Conservation (phyloP, 2,113 vertebrate species). For the Australoheros scitulus region DNA sequence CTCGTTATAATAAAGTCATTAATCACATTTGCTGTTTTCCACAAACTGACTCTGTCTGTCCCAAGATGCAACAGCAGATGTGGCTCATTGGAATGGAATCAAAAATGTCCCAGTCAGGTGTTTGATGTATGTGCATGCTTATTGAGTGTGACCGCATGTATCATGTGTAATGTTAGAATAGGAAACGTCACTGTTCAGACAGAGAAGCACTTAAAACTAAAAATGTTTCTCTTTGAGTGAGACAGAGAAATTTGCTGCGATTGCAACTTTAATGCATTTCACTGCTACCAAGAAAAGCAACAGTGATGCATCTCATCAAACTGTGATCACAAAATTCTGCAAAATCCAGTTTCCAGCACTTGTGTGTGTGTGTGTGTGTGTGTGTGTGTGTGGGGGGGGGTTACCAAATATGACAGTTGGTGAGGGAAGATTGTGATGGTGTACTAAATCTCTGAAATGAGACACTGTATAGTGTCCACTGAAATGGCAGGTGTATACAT, state of each 20-base stretch:
- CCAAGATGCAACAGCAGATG: constrained; percentile 29
- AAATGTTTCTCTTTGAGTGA: neutral
- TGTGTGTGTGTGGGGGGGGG: too few species aligned
- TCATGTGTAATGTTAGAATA: neutral
- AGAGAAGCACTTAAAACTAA: neutral
- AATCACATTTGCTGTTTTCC: constrained; percentile 56
- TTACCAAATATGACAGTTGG: too few species aligned
- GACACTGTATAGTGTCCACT: too few species aligned
- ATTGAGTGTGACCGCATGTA: neutral
- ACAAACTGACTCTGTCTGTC: constrained; percentile 48
- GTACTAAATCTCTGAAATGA: too few species aligned
- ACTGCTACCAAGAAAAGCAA: neutral
- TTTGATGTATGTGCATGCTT: neutral
- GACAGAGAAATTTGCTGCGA: neutral
- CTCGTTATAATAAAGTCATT: constrained; percentile 66
- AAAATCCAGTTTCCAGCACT: too few species aligned
- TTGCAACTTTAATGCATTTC: neutral
- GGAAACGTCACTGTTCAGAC: neutral
- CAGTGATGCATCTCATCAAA: too few species aligned
- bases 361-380: too few species aligned
- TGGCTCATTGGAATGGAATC: constrained; percentile 32
- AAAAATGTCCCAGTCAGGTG: constrained; percentile 8
- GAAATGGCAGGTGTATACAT: too few species aligned
- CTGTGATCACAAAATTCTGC: too few species aligned
- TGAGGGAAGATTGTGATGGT: too few species aligned